Conservation (phyloP, 2,797 vertebrate species). For the Nothura maculosa region DNA sequence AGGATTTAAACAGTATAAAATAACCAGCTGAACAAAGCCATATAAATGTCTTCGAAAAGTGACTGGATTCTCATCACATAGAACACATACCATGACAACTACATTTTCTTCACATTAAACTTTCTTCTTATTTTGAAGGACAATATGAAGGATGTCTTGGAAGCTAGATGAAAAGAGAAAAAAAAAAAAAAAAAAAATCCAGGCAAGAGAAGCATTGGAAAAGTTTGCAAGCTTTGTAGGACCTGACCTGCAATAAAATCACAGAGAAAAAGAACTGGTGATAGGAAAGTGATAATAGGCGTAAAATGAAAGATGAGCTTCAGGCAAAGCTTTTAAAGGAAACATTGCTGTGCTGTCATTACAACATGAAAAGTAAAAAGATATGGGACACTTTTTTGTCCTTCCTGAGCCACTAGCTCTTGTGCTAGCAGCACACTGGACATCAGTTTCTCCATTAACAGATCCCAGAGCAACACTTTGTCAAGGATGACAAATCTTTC, state of each 20-base stretch:
- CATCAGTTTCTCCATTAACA: not conserved
- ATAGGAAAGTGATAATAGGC: not conserved
- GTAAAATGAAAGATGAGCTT: not conserved
- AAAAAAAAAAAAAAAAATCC: not conserved
- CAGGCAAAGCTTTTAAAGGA: not conserved
- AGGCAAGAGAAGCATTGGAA: not conserved
- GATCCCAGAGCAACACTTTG: not conserved
- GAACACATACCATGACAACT: not conserved
- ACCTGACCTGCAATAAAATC: not conserved
- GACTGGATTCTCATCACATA: not conserved
- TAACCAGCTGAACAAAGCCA: not conserved
- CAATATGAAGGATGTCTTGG: not conserved
- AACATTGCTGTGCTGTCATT: not conserved
- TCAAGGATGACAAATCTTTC: not conserved
- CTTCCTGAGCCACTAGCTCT: not conserved
- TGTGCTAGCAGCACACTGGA: too few species aligned
- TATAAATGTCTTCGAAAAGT: not conserved
- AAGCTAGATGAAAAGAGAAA: not conserved
- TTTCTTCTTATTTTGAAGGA: not conserved
- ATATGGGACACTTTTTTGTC: not conserved
- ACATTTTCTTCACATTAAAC: not conserved
- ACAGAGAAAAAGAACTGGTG: not conserved
- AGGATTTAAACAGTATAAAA: not conserved
- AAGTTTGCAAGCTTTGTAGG: not conserved
- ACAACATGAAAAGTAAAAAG: not conserved